These are phyloP conservation scores for Apodemus sylvaticus DNA, from an alignment of 2,113 vertebrate species.

Conservation along the genomic window DNA sequence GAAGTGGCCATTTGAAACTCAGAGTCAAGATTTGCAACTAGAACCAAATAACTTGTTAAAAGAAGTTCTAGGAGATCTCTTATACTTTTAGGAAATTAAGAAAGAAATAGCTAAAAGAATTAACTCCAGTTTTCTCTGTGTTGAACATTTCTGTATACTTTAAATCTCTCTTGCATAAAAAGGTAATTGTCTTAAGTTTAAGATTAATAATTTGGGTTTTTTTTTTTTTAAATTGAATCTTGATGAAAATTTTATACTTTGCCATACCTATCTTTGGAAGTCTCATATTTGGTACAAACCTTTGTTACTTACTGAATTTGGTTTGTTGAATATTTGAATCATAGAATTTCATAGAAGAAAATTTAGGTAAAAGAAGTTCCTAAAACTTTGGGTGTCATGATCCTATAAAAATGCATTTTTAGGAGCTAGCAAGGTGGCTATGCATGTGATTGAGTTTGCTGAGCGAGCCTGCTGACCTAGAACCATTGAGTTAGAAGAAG, in stretches of 20 bases:
- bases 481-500: neutral
- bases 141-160: constrained; percentile 25
- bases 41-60: constrained; percentile 18
- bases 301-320: constrained; percentile 15
- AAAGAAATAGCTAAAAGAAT: neutral
- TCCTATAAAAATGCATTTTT: neutral
- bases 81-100: constrained; percentile 40
- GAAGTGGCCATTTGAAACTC: constrained; percentile 25
- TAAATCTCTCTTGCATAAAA: constrained; percentile 2
- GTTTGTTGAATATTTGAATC: constrained; percentile 41
- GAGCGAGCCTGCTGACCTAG: neutral
- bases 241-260: constrained; percentile 37
- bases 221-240: neutral
- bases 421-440: neutral
- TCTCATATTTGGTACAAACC: neutral
- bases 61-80: neutral
- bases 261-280: neutral
- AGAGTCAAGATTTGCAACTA: neutral
- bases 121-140: constrained; percentile 31
- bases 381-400: constrained; percentile 13
- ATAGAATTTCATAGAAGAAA: constrained; percentile 29
- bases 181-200: constrained; percentile 12
- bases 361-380: constrained; percentile 40
- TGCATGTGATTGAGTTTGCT: neutral
- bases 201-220: neutral